These are phyloP conservation scores for Cephus pygmeus DNA, from an alignment of 2,888 invertebrate species.

Conservation along the genomic window DNA sequence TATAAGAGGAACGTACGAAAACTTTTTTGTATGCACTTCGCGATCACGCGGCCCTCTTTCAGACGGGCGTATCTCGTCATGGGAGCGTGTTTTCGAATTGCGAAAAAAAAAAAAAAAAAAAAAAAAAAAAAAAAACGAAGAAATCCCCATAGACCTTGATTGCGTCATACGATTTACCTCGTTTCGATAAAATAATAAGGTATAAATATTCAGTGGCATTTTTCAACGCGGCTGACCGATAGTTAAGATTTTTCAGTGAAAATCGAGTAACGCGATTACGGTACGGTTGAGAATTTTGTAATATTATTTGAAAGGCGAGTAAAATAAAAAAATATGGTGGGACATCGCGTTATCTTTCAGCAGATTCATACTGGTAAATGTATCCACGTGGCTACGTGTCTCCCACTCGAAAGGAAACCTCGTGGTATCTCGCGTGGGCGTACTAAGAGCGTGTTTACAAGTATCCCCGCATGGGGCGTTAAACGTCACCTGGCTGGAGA, in stretches of 20 bases:
- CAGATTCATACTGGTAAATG: neutral
- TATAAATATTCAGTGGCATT: too few species aligned
- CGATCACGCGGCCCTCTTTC: neutral
- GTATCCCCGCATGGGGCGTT: constrained; percentile 15
- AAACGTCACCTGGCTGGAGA: neutral
- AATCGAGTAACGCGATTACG: too few species aligned
- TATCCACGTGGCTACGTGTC: neutral
- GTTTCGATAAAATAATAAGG: too few species aligned
- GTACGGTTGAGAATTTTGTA: neutral
- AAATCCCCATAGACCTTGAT: too few species aligned
- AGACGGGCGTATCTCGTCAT: too few species aligned
- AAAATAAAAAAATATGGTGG: neutral
- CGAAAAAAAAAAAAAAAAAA: neutral
- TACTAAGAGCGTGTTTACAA: constrained; percentile 16
- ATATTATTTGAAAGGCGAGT: neutral
- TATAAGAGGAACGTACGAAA: neutral
- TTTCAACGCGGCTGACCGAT: too few species aligned
- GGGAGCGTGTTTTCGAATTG: neutral
- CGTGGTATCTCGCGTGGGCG: constrained; percentile 13
- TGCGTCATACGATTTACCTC: too few species aligned
- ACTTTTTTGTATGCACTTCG: constrained; percentile 24
- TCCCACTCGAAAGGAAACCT: constrained; percentile 9
- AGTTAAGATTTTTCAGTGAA: too few species aligned
- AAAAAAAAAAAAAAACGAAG: neutral
- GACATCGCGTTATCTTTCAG: neutral